Evolutionary conservation across 2,888 invertebrate species (phyloP), one percentile per base, ranked within the genome.

Genomic region (Athrips mouffetella): DNA sequence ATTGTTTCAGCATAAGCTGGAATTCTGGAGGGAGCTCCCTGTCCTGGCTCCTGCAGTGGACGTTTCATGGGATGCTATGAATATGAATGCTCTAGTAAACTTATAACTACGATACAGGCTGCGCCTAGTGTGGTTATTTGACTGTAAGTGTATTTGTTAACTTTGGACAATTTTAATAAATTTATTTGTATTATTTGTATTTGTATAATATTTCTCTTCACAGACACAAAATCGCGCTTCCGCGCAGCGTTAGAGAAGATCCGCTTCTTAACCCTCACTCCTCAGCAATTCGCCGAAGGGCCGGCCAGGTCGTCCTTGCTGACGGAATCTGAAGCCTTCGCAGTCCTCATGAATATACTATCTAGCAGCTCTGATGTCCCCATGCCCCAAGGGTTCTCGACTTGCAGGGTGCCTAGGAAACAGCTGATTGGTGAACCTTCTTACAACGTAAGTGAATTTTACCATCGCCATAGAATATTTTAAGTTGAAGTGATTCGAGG

Each of bases 201-300:
- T n/a, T n/a, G n/a, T n/a, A n/a, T n/a, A n/a, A n/a, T n/a, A n/a
- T n/a, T n/a, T n/a, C n/a, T n/a, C n/a, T n/a, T n/a, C 45, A 10
- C 69, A 77, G 80, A 74, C 10, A 11, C 16, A 2, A 44, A 44
- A 21, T 11, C 44, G 13, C 30, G 31, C 21, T 10, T 93, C 49
- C 86, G 93, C 1, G 91, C 92, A 60, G 93, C 93, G 0, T 86
- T 95, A 1, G 92, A 91, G 67, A 94, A 95, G 78, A 92, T 96
- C 52, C 90, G 95, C 18, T 96, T 96, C 78, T 87, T 96, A 8
- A 94, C 94, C 0, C 81, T 96, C 58, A 92, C 92, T 0, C 94
- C 95, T 0, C 92, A 94, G 70, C 93, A 95, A 80, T 96, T 96
- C 73, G 95, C 96, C 0, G 94, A 94, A 63, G 94, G 94, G 0